Conservation (phyloP, 2,113 vertebrate species). For the Chionis minor region DNA sequence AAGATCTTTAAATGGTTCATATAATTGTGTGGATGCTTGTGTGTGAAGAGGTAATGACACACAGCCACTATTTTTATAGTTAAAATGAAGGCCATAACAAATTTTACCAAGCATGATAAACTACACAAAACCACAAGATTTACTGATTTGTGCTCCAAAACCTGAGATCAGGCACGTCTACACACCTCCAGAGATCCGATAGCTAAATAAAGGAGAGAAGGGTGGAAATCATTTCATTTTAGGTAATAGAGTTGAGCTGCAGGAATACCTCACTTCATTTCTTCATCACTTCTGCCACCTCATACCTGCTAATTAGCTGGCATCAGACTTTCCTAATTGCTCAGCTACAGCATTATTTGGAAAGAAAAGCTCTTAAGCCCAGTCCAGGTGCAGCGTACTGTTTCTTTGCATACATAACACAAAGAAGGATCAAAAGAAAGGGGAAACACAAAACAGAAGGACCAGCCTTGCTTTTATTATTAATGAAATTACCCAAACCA, state of each 20-base stretch:
- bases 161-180: accelerated
- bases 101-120: not conserved
- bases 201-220: not conserved
- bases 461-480: not conserved
- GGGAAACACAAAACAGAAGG: not conserved
- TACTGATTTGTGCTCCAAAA: not conserved
- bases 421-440: not conserved
- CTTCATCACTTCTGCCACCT: not conserved
- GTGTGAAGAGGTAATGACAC: not conserved
- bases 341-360: not conserved
- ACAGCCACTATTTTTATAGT: not conserved
- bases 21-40: not conserved
- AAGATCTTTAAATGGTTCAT: not conserved
- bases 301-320: not conserved
- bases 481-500: not conserved
- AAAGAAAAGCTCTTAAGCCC: not conserved
- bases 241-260: not conserved
- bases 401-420: not conserved
- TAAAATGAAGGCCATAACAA: not conserved
- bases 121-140: not conserved
- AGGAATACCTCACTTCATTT: not conserved
- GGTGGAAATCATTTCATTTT: not conserved
- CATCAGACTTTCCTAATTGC: not conserved
- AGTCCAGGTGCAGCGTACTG: not conserved
- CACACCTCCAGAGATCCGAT: not conserved